Evolutionary conservation across 2,888 invertebrate genomes (phyloP).

Genomic region (Tenthredo mesomela): DNA sequence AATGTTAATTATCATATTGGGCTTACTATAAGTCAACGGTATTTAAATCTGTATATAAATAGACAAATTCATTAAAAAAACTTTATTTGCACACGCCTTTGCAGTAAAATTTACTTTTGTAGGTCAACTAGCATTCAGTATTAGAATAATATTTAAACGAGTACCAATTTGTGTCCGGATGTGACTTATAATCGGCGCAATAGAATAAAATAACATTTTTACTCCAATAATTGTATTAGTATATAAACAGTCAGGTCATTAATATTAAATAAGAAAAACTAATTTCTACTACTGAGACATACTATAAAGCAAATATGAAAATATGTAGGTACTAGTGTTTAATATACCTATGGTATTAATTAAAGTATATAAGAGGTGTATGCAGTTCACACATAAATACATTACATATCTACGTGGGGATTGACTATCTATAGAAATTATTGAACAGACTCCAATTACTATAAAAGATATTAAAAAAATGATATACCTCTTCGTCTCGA

Average conservation of each 20-base stretch:
- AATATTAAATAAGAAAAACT: neutral
- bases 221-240: slow-evolving; percentile 2
- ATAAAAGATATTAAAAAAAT: neutral
- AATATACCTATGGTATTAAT: slow-evolving; percentile 16
- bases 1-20: neutral
- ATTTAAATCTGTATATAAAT: too few relatives aligned
- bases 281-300: neutral
- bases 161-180: neutral
- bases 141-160: neutral
- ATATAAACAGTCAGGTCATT: neutral
- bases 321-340: slow-evolving; percentile 27
- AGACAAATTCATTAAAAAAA: too few relatives aligned
- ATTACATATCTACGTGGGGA: slow-evolving; percentile 34
- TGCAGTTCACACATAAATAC: slow-evolving; percentile 37
- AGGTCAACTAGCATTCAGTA: neutral
- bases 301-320: slow-evolving; percentile 41
- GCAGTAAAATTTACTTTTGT: too few relatives aligned
- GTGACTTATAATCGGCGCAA: slow-evolving; percentile 5
- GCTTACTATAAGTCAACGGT: neutral
- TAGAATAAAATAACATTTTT: neutral
- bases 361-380: slow-evolving; percentile 30
- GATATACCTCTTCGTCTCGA: slow-evolving; percentile 93
- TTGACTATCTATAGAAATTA: slow-evolving; percentile 22
- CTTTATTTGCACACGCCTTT: too few relatives aligned
- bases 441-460: slow-evolving; percentile 11